Conservation (phyloP, 2,113 vertebrate genomes). For the Furnarius figulus region DNA sequence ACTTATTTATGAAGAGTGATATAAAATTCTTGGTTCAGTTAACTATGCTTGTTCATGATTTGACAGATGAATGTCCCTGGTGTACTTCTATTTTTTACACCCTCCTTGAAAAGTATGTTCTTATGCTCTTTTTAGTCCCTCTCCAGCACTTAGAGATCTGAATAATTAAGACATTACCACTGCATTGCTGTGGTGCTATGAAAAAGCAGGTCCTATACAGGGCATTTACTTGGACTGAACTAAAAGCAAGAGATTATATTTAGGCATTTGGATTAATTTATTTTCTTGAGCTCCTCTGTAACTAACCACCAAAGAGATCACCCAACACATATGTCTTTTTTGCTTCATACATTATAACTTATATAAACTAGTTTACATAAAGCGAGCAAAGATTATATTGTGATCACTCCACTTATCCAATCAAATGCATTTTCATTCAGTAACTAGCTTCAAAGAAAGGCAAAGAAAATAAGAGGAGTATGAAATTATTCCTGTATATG, state of each 20-base stretch:
- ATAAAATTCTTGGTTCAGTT: background rate
- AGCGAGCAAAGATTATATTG: background rate
- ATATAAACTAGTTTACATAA: background rate
- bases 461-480: background rate
- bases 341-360: background rate
- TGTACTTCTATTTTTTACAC: background rate
- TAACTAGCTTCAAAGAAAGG: background rate
- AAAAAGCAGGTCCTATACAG: background rate
- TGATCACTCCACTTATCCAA: background rate
- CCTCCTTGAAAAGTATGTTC: background rate
- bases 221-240: background rate
- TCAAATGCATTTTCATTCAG: background rate
- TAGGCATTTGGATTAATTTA: background rate
- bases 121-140: background rate
- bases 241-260: background rate
- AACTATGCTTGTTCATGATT: background rate
- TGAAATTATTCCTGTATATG: accelerated
- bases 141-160: background rate
- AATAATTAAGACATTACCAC: background rate
- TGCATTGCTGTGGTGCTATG: background rate
- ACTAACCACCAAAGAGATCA: background rate
- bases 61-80: background rate
- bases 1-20: background rate
- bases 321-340: background rate
- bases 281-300: background rate